Percentiles rank a stretch among this genome's conserved stretches.
These are phyloP conservation scores for Macrosteles quadrilineatus DNA, from an alignment of 1,140 invertebrate species.

Conservation along the genomic window DNA sequence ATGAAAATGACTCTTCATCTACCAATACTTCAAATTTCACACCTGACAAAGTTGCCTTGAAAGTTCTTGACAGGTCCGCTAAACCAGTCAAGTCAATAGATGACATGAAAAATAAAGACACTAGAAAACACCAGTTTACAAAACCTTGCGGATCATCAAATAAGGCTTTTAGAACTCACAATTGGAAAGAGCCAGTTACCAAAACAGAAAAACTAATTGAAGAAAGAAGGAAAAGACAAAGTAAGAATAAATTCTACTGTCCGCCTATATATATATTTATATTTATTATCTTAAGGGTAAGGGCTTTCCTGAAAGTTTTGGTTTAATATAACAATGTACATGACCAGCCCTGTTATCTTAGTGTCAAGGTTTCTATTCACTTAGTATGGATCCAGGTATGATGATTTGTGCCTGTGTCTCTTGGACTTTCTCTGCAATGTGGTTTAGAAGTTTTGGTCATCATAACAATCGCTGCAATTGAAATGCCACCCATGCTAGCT, in stretches of 20 bases:
- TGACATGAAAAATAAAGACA: not conserved
- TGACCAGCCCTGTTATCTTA: too few relatives aligned
- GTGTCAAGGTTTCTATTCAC: too few relatives aligned
- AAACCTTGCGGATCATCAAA: not conserved
- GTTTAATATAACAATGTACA: too few relatives aligned
- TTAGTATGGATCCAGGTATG: too few relatives aligned
- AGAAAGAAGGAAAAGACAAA: not conserved
- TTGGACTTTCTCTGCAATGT: too few relatives aligned
- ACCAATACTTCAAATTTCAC: not conserved
- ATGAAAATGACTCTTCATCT: not conserved
- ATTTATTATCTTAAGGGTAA: too few relatives aligned
- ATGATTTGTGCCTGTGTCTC: too few relatives aligned
- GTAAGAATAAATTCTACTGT: not conserved
- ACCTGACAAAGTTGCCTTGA: not conserved
- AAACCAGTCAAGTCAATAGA: not conserved
- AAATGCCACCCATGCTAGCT: too few relatives aligned
- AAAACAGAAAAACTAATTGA: constrained; percentile 12
- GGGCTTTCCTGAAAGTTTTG: too few relatives aligned
- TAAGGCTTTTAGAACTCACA: not conserved
- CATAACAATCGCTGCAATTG: too few relatives aligned
- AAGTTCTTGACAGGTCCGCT: too few relatives aligned
- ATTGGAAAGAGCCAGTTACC: not conserved
- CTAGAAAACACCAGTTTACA: not conserved
- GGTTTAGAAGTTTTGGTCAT: too few relatives aligned
- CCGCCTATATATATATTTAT: not conserved